Evolutionary conservation across 30 jellyfish, hydroid and myxozoan species (phyloP).

Genomic region (Chrysaora quinquecirrha): DNA sequence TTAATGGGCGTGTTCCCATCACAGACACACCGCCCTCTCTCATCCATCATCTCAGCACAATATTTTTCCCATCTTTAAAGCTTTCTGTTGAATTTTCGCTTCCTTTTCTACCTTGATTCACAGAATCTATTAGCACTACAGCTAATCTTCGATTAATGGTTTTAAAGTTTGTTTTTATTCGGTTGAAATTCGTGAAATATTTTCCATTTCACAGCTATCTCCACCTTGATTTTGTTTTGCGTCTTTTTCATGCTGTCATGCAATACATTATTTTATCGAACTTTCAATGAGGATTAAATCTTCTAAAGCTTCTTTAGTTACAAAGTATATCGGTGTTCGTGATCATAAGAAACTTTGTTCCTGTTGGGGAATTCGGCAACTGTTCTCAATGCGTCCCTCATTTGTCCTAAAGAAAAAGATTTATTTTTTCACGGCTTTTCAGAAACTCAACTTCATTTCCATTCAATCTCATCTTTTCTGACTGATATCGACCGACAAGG

Average conservation of each 20-base stretch:
- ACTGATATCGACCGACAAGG: too few species aligned
- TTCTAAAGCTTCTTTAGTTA: neutral
- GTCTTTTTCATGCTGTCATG: neutral
- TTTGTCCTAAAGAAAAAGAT: too few species aligned
- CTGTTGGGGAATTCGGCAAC: neutral
- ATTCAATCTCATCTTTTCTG: too few species aligned
- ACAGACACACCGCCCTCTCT: slow-evolving; percentile 1
- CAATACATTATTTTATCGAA: neutral
- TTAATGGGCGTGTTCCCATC: slow-evolving; percentile 1
- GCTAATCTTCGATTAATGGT: neutral
- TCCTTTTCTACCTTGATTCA: neutral
- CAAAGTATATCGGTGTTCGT: neutral
- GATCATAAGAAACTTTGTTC: neutral
- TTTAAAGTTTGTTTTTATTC: neutral
- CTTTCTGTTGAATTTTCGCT: slow-evolving; percentile 7
- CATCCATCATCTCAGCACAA: neutral
- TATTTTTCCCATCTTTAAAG: slow-evolving; percentile 1
- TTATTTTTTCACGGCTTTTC: too few species aligned
- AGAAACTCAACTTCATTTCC: too few species aligned
- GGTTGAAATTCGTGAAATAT: neutral
- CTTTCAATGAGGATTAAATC: neutral
- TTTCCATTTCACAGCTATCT: neutral
- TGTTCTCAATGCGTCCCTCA: too few species aligned
- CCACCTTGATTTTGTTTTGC: neutral
- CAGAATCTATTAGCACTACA: slow-evolving; percentile 9